phyloP scores from a whole-genome alignment of 2,888 invertebrate genomes.

The Megamerina dolium region DNA sequence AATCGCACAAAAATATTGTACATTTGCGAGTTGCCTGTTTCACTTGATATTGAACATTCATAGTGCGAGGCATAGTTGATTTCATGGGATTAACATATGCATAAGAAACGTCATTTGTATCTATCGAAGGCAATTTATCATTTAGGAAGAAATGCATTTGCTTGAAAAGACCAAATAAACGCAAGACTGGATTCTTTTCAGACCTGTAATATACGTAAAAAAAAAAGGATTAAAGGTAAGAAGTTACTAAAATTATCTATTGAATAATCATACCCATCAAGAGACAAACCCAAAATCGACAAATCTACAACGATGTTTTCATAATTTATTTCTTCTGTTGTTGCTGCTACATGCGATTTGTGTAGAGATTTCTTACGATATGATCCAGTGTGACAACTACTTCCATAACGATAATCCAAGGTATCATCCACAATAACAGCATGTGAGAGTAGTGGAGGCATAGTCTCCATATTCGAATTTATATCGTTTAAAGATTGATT shows the following conservation, averaged over 20 bases:
- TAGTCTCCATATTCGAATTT: background rate
- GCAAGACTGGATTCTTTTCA: slow-evolving; percentile 22
- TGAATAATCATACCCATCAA: slow-evolving; percentile 28
- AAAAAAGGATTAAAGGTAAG: too few relatives aligned
- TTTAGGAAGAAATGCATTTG: slow-evolving; percentile 30
- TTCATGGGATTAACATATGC: slow-evolving; percentile 15
- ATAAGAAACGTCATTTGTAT: background rate
- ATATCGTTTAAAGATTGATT: background rate
- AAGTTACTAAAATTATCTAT: too few relatives aligned
- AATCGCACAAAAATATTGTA: slow-evolving; percentile 24
- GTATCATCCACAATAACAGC: background rate
- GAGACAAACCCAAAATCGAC: slow-evolving; percentile 12
- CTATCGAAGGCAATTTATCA: slow-evolving; percentile 23
- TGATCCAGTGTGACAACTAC: too few relatives aligned
- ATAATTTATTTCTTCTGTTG: slow-evolving; percentile 10
- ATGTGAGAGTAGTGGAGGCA: slow-evolving; percentile 3
- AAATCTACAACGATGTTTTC: slow-evolving; percentile 19
- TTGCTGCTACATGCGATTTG: background rate
- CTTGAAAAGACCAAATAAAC: slow-evolving; percentile 27
- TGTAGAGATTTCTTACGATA: slow-evolving; percentile 4
- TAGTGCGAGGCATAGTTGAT: slow-evolving; percentile 23
- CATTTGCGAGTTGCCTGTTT: slow-evolving; percentile 31
- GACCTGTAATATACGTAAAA: slow-evolving; percentile 20
- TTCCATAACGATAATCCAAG: slow-evolving; percentile 25
- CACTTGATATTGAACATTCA: slow-evolving; percentile 35